A percentile compares a stretch with the other conserved stretches of the same genome.
Evolutionary conservation across 1,140 invertebrate genomes (phyloP).

Genomic region (Zaprionus kolodkinae): DNA sequence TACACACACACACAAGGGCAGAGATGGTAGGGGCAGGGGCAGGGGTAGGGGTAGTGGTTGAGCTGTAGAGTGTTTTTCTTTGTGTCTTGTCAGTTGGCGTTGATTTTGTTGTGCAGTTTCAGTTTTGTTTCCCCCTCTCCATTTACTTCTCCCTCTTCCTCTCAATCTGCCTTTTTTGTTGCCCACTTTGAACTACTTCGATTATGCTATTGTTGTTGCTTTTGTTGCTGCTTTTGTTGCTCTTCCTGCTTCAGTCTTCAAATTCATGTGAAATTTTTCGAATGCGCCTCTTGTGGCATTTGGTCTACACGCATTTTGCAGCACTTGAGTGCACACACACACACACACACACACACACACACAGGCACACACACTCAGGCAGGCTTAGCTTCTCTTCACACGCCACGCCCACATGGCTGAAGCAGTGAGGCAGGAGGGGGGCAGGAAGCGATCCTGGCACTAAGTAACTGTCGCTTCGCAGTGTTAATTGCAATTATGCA

Average conservation of each 20-base stretch:
- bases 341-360: background rate
- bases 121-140: conserved; percentile 1
- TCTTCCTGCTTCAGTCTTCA: conserved; percentile 14
- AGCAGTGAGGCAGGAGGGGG: too few relatives aligned
- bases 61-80: conserved; percentile 28
- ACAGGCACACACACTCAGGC: background rate
- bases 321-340: conserved; percentile 49
- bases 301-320: conserved; percentile 27
- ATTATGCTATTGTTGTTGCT: conserved; percentile 35
- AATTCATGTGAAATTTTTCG: conserved; percentile 51
- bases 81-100: conserved; percentile 36
- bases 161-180: background rate
- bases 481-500: conserved; percentile 81
- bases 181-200: conserved; percentile 41
- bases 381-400: conserved; percentile 30
- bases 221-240: conserved; percentile 5
- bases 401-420: conserved; percentile 14
- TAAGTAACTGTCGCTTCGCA: conserved; percentile 66
- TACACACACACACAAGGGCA: conserved; percentile 14
- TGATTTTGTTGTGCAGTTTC: conserved; percentile 50
- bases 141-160: background rate
- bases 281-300: conserved; percentile 43
- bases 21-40: background rate
- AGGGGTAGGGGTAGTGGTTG: background rate
- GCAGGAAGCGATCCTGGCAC: conserved; percentile 60